These are phyloP conservation scores for Atta texana DNA, from an alignment of 1,140 invertebrate species.

Conservation along the genomic window DNA sequence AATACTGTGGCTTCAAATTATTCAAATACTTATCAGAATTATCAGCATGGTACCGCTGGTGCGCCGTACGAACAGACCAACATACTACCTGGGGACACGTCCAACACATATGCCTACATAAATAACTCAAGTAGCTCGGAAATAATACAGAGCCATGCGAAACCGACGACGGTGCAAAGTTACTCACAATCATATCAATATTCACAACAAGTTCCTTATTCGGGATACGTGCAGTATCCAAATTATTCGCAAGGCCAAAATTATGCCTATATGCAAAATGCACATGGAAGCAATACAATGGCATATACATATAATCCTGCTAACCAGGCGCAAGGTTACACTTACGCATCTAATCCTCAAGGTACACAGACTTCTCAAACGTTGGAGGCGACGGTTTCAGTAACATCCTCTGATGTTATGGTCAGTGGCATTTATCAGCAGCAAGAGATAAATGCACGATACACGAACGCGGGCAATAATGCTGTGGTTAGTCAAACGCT, in stretches of 20 bases:
- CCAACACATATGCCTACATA: slow-evolving; percentile 54
- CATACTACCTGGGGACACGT: slow-evolving; percentile 41
- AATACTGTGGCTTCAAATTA: slow-evolving; percentile 68
- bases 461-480: slow-evolving; percentile 86
- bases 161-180: slow-evolving; percentile 73
- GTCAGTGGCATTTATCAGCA: slow-evolving; percentile 15
- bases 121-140: slow-evolving; percentile 72
- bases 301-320: slow-evolving; percentile 86
- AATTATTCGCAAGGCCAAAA: slow-evolving; percentile 68
- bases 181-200: slow-evolving; percentile 79
- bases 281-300: slow-evolving; percentile 72
- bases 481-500: slow-evolving; percentile 79
- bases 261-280: slow-evolving; percentile 70
- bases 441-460: slow-evolving; percentile 82
- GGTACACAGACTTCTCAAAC: slow-evolving; percentile 47
- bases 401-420: background rate
- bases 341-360: slow-evolving; percentile 70
- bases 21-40: slow-evolving; percentile 70
- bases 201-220: slow-evolving; percentile 75
- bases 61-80: slow-evolving; percentile 56
- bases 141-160: slow-evolving; percentile 83
- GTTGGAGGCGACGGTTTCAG: background rate
- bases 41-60: slow-evolving; percentile 47
- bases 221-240: slow-evolving; percentile 72
- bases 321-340: slow-evolving; percentile 81